Conservation (phyloP, 2,888 invertebrate genomes). For the Eumerus sabulonum region DNA sequence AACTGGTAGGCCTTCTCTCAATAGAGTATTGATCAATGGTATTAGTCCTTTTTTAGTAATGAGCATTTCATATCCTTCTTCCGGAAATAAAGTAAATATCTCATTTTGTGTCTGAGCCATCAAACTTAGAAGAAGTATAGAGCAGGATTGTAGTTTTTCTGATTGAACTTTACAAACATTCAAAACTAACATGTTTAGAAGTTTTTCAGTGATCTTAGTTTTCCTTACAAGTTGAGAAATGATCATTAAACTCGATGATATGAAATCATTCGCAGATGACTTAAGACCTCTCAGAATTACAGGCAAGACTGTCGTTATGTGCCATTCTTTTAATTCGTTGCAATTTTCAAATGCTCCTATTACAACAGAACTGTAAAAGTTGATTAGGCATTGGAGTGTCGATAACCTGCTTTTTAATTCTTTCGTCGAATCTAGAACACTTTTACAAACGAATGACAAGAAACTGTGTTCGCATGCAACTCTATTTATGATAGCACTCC, state of each 20-base stretch:
- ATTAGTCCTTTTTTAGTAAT: conserved; percentile 79
- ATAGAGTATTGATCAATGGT: conserved; percentile 80
- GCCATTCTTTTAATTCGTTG: conserved; percentile 81
- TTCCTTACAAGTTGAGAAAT: conserved; percentile 85
- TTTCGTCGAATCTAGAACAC: conserved; percentile 81
- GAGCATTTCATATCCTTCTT: conserved; percentile 80
- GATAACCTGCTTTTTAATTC: conserved; percentile 81
- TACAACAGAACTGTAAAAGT: conserved; percentile 89
- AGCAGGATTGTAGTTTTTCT: conserved; percentile 82
- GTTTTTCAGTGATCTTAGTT: conserved; percentile 81
- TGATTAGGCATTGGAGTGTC: conserved; percentile 85
- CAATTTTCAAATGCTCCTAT: conserved; percentile 85
- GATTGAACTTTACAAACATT: conserved; percentile 81
- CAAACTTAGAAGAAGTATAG: conserved; percentile 84
- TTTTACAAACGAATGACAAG: conserved; percentile 83
- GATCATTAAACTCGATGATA: conserved; percentile 87
- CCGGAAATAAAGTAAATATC: conserved; percentile 80
- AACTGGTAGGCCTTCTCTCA: conserved; percentile 81
- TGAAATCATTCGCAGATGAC: conserved; percentile 85
- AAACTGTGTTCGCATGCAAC: conserved; percentile 84
- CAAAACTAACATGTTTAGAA: conserved; percentile 82
- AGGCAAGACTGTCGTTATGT: conserved; percentile 85
- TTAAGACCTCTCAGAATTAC: conserved; percentile 85
- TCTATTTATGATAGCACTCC: conserved; percentile 86
- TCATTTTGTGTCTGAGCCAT: conserved; percentile 84